Evolutionary conservation across 2,888 invertebrate species (phyloP), one percentile per base, ranked within the genome.

Genomic region (Thecophora atra): DNA sequence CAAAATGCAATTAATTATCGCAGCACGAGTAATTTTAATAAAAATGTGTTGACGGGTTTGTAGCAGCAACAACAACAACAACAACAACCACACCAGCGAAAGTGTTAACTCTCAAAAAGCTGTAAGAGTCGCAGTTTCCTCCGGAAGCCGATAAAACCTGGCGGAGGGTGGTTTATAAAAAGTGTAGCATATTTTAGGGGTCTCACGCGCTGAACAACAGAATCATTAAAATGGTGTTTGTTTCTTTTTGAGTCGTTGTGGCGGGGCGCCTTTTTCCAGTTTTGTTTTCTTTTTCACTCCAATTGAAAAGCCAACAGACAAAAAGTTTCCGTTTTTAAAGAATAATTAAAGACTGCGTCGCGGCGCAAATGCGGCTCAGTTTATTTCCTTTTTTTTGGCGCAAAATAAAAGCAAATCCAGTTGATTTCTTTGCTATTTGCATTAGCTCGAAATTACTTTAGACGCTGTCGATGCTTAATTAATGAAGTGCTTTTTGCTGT

Each of bases 1-100:
- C 44, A 51, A 63, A 63, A 63, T 52, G 62, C 51, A 62, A 70
- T 70, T 70, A 70, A 70, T 70, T 63, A 70, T 26, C 47, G 28
- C 17, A 60, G 44, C 69, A 44, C 6, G 47, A 3, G 30, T 69
- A 44, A 62, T 42, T 37, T 21, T n/a, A 64, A 24, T 54, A 56
- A n/a, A 17, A 47, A 47, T 26, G 44, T 44, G 47, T 44, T 21
- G 24, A n/a, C 19, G 19, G 28, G 19, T n/a, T n/a, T n/a, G n/a
- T n/a, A 44, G 30, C 28, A 47, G 42, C 44, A 69, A 70, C 62
- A 60, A 62, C 47, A 26, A 63, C 21, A 37, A 15, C 44, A 68
- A 58, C 15, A 52, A 52, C 37, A 30, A n/a, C 54, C 15, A 26
- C 69, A 60, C 24, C 13, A 26, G 7, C 15, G 64, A 47, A 24